Evolutionary conservation across 2,888 invertebrate species (phyloP), one percentile per base, ranked within the genome.

Genomic region (Venustoraphidia nigricollis): DNA sequence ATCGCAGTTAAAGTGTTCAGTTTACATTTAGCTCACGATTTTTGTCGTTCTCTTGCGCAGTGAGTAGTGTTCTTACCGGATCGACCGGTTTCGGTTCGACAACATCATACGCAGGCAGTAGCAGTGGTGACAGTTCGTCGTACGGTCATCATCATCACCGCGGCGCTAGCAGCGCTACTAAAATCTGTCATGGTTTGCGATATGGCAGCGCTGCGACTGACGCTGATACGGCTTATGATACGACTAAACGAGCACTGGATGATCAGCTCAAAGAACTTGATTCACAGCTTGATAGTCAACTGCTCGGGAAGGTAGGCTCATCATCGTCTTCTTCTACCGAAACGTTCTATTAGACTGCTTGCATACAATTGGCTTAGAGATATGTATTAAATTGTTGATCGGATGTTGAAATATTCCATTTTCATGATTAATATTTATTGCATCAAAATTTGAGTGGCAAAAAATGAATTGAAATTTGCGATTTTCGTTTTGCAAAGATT

Each of bases 211-310:
- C 27, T 27, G 27, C 27, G 6, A 27, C 27, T 3, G 69, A 72
- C 56, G 66, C 70, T 51, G 72, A 71, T 57, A 72, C 73, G 56
- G 73, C 78, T 54, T 84, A 82, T 66, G 83, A 83, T 66, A 79
- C 81, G 63, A 78, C 80, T 10, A 82, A 81, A 51, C 79, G 83
- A 56, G 81, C 83, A 37, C 71, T 86, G 58, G 86, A 86, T 65
- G 82, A 82, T 66, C 84, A 86, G 66, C 71, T 87, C 57, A 86
- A 86, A 63, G 85, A 85, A 66, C 75, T 87, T 57, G 86, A 87
- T 68, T 84, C 83, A 53, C 84, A 86, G 54, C 72, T 83, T 59
- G 77, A 79, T 65, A 76, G 77, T 50, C 77, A 79, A 64, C 77
- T 83, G 61, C 77, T 82, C 66, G 81, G 67, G 59, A 69, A 69